A percentile compares a stretch with the other conserved stretches of the same genome.
Evolutionary conservation across 2,888 invertebrate species (phyloP).

Genomic region (Athetis lepigone): DNA sequence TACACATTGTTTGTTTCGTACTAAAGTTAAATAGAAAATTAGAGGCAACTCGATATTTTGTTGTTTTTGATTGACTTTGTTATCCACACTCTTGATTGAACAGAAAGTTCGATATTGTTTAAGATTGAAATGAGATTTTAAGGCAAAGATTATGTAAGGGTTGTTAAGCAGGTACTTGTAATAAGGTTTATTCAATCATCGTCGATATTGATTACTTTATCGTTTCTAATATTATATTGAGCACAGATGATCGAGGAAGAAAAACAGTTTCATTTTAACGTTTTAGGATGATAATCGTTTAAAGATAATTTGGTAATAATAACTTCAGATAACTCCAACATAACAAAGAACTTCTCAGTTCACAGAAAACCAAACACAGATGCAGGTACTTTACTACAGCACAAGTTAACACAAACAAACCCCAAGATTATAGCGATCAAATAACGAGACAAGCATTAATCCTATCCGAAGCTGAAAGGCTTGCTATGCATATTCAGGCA

Average conservation of each 20-base stretch:
- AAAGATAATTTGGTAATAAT: neutral
- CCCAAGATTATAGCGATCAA: conserved; percentile 62
- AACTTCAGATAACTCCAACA: neutral
- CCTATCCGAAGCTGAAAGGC: conserved; percentile 57
- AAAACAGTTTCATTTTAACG: too few relatives aligned
- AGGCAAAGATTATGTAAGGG: neutral
- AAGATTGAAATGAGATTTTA: conserved; percentile 15
- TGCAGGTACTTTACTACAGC: conserved; percentile 23
- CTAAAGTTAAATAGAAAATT: conserved; percentile 64
- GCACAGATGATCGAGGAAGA: neutral
- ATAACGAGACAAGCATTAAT: conserved; percentile 64
- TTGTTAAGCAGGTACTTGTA: neutral
- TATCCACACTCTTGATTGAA: conserved; percentile 26
- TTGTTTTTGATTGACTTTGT: conserved; percentile 59
- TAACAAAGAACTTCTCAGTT: neutral
- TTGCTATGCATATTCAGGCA: conserved; percentile 73
- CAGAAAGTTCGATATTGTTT: conserved; percentile 29
- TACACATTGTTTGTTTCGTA: conserved; percentile 52
- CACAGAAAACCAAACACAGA: conserved; percentile 7
- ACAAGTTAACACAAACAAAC: conserved; percentile 52
- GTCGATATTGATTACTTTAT: too few relatives aligned
- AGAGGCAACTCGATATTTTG: conserved; percentile 60
- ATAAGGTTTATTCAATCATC: conserved; percentile 5
- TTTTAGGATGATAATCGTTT: too few relatives aligned
- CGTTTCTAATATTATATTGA: too few relatives aligned